Base-by-base conservation (phyloP, 2,888 invertebrate genomes). In the Sinopyrophorus schimmeli region DNA sequence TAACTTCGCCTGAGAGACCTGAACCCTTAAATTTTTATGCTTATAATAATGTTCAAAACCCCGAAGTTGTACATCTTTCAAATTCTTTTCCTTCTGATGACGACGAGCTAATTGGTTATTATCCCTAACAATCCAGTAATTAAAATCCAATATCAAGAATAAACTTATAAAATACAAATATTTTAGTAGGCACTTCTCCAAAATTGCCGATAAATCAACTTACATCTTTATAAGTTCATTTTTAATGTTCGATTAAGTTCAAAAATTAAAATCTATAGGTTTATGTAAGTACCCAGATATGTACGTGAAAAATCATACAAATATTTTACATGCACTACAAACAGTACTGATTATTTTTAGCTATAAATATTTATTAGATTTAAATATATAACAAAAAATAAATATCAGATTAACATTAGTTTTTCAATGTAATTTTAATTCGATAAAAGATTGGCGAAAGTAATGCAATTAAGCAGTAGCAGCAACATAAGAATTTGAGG, bases 1-100 rank as follows among this genome's bases (percentile, higher is more conserved):
- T 57, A 2, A 49, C 41, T 2, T 48, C 47, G 1, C 39, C 50
- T 5, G 53, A 51, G 14, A 43, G 30, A 15, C 61, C 61, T 3
- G 34, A 59, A 26, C 59, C 58, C 1, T 16, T 54, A 9, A 24
- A 27, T 14, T 12, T 24, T 11, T 26, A 6, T 7, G 24, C 23
- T 21, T 15, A 38, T 9, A 26, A 26, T 5, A n/a, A 3, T 1
- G 4, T 21, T 31, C 11, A 27, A 20, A 38, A 44, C 10, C 27
- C 3, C 14, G 21, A 34, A 10, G 39, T 39, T 7, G n/a, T n/a
- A n/a, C n/a, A n/a, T n/a, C n/a, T n/a, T n/a, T n/a, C n/a, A n/a
- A 31, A 35, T 11, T 17, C 30, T 2, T 44, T 43, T 12, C 9
- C 31, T n/a, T 9, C 16, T 12, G 44, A 34, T 6, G 11, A 28